Evolutionary conservation across 2,888 invertebrate genomes (phyloP).

Genomic region (Melinaea marsaeus): DNA sequence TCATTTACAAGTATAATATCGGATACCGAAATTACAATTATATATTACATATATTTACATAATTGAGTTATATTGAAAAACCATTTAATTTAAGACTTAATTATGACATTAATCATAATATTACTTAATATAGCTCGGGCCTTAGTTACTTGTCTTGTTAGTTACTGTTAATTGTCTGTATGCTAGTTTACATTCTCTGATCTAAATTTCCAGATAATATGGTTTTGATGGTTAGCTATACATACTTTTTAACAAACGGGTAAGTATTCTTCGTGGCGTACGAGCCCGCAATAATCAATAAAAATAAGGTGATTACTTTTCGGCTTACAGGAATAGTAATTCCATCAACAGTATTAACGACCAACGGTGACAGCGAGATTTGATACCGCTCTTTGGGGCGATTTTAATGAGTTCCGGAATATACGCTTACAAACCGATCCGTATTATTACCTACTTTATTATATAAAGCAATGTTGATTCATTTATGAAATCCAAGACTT

Average conservation of each 20-base stretch:
- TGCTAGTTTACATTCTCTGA: too few relatives aligned
- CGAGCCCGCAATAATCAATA: constrained; percentile 12
- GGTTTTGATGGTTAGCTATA: too few relatives aligned
- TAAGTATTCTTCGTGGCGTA: too few relatives aligned
- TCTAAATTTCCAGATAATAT: too few relatives aligned
- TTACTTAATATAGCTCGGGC: constrained; percentile 15
- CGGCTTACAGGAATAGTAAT: constrained; percentile 22
- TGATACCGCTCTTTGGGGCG: constrained; percentile 36
- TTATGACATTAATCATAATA: constrained; percentile 30
- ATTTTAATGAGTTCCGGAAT: constrained; percentile 51
- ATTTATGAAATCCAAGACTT: constrained; percentile 39
- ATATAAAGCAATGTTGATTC: constrained; percentile 37
- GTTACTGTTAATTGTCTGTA: background rate
- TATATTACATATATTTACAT: constrained; percentile 33
- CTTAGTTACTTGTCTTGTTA: background rate
- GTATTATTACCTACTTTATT: constrained; percentile 46
- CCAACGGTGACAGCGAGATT: constrained; percentile 24
- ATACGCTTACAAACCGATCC: constrained; percentile 44
- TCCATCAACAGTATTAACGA: constrained; percentile 29
- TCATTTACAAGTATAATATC: constrained; percentile 31
- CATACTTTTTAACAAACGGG: too few relatives aligned
- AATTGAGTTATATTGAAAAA: constrained; percentile 34
- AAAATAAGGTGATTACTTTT: constrained; percentile 20
- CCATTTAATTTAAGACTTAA: constrained; percentile 33
- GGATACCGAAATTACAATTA: constrained; percentile 37